Conservation (phyloP, 2,888 invertebrate genomes). For the Ornithoptera alexandrae region DNA sequence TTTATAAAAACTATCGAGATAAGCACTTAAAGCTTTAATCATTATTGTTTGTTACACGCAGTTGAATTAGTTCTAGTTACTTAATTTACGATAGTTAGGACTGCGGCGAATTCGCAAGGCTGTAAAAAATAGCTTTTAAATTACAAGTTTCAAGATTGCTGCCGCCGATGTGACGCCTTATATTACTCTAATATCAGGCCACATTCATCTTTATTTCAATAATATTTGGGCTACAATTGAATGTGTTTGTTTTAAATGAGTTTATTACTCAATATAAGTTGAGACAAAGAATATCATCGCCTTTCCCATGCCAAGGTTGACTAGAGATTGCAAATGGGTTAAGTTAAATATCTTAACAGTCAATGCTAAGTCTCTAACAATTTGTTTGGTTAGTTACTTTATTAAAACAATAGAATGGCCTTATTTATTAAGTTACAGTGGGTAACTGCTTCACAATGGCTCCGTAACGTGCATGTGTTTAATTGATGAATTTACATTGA, state of each 20-base stretch:
- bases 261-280: constrained; percentile 12
- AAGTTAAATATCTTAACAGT: constrained; percentile 23
- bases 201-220: constrained; percentile 21
- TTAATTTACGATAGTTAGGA: background rate
- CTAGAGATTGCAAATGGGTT: constrained; percentile 18
- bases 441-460: background rate
- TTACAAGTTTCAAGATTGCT: constrained; percentile 15
- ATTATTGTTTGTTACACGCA: constrained; percentile 1
- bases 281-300: constrained; percentile 25
- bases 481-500: background rate
- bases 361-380: constrained; percentile 23
- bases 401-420: constrained; percentile 19
- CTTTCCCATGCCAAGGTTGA: constrained; percentile 29
- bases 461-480: background rate
- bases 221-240: constrained; percentile 24
- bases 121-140: constrained; percentile 20
- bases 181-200: constrained; percentile 16
- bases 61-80: constrained; percentile 7
- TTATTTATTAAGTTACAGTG: constrained; percentile 3
- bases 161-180: background rate
- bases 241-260: constrained; percentile 9
- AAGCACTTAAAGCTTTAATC: background rate
- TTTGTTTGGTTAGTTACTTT: constrained; percentile 9
- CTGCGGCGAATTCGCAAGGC: constrained; percentile 13
- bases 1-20: too few species aligned